Conservation (phyloP, 2,797 vertebrate species). For the Nothura maculosa region DNA sequence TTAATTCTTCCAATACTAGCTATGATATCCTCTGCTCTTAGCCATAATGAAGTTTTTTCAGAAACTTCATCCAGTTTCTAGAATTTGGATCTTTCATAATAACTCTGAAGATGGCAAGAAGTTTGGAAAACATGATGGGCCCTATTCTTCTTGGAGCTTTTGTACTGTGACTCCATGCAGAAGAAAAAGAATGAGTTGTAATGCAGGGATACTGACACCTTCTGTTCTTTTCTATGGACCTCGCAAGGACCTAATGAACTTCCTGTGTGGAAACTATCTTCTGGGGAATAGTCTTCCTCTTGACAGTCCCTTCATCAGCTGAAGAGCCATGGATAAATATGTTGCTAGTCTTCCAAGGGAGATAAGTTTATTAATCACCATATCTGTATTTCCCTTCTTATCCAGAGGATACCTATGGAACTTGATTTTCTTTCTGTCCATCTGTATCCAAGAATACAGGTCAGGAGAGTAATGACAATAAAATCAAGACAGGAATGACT, state of each 20-base stretch:
- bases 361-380: not conserved
- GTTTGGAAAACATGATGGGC: not conserved
- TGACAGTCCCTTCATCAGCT: not conserved
- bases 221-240: not conserved
- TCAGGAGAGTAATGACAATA: not conserved
- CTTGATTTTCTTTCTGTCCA: not conserved
- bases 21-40: not conserved
- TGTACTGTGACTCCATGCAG: not conserved
- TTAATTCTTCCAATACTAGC: not conserved
- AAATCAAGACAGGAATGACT: not conserved
- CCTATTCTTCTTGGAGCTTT: not conserved
- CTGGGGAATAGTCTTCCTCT: not conserved
- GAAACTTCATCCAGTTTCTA: not conserved
- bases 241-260: not conserved
- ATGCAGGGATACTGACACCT: fast-evolving
- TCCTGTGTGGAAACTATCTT: not conserved
- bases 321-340: not conserved
- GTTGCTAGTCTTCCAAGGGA: not conserved
- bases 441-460: not conserved
- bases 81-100: not conserved
- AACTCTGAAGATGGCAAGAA: not conserved
- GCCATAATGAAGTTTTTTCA: not conserved
- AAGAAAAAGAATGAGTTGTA: not conserved
- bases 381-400: not conserved
- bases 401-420: not conserved